A percentile compares a stretch with the other conserved stretches of the same genome.
Evolutionary conservation across 2,113 vertebrate species (phyloP).

Genomic region (Asarcornis scutulata): DNA sequence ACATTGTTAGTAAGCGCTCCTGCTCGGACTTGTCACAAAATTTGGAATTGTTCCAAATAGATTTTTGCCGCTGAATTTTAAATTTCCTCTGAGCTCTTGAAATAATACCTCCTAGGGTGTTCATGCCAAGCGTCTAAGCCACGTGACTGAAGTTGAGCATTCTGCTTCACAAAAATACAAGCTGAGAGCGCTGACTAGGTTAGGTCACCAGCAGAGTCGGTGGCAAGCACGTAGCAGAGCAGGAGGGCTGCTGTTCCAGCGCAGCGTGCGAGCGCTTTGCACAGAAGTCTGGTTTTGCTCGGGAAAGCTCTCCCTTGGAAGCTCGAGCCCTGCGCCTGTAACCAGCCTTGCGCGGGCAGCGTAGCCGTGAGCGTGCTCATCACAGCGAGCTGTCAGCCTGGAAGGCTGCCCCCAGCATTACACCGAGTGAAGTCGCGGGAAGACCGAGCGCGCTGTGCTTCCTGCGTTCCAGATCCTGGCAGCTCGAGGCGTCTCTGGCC

Average conservation of each 20-base stretch:
- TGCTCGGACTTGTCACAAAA: background rate
- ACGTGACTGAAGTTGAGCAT: background rate
- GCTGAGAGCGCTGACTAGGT: background rate
- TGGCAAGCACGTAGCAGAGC: background rate
- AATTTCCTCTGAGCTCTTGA: background rate
- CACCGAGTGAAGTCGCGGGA: fast-evolving
- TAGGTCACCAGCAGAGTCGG: background rate
- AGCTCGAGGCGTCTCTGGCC: background rate
- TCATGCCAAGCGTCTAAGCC: background rate
- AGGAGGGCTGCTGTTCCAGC: background rate
- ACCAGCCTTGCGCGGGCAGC: background rate
- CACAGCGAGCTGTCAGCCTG: background rate
- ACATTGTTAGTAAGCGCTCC: background rate
- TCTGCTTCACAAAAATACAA: background rate
- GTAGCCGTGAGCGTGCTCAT: background rate
- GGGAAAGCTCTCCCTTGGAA: background rate
- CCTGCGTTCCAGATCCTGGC: background rate
- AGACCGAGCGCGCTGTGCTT: fast-evolving
- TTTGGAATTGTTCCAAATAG: background rate
- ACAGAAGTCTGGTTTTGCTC: fast-evolving
- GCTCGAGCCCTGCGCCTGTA: fast-evolving
- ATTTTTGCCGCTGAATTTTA: background rate
- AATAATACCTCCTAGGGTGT: background rate
- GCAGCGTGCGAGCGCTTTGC: background rate
- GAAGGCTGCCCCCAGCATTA: background rate